These are phyloP conservation scores for Erethizon dorsatum DNA, from an alignment of 2,797 vertebrate species.

Conservation along the genomic window DNA sequence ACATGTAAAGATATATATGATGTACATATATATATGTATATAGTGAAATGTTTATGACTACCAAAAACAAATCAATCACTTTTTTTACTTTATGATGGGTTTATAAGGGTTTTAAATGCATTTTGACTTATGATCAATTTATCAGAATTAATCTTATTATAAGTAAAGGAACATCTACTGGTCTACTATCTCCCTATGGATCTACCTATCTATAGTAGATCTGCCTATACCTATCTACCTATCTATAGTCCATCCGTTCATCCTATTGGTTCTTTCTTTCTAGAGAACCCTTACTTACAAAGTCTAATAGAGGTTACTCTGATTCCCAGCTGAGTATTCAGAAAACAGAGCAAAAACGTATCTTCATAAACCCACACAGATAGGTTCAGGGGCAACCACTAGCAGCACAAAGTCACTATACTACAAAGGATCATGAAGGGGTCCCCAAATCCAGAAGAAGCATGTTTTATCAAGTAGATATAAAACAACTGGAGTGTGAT, in stretches of 20 bases:
- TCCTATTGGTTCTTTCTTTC: neutral
- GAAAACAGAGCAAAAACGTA: neutral
- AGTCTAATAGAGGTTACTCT: neutral
- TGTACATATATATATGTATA: neutral
- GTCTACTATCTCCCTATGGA: neutral
- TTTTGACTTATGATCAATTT: neutral
- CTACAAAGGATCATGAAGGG: neutral
- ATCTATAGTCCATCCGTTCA: neutral
- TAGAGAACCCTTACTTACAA: neutral
- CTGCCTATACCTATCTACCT: neutral
- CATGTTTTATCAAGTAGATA: neutral
- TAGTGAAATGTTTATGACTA: neutral
- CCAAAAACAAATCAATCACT: neutral
- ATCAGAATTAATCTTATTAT: neutral
- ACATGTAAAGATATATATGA: neutral
- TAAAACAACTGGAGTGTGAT: neutral
- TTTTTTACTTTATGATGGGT: neutral
- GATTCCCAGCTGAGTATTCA: neutral
- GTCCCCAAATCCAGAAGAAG: neutral
- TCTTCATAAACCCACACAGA: neutral
- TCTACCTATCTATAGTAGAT: no score
- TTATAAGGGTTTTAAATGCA: neutral
- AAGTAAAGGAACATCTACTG: neutral
- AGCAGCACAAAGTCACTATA: neutral
- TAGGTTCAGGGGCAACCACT: neutral